Conservation (phyloP, 2,888 invertebrate genomes). For the Drosophila testacea region DNA sequence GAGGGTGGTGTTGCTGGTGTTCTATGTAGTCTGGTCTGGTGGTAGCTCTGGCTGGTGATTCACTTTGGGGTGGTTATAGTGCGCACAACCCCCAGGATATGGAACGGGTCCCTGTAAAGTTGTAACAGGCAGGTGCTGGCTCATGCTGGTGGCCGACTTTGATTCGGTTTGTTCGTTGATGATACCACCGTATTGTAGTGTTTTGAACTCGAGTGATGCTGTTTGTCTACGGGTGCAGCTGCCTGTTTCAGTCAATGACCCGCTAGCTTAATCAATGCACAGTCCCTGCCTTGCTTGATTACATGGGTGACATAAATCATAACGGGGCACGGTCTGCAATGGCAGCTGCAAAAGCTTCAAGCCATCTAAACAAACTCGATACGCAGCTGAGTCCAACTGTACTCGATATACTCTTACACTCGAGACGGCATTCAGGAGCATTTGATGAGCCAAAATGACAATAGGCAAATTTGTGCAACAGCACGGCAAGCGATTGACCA, state of each 20-base stretch:
- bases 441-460: constrained; percentile 46
- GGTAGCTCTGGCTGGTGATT: constrained; percentile 42
- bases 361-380: constrained; percentile 64
- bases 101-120: constrained; percentile 77
- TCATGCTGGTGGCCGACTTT: constrained; percentile 70
- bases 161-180: constrained; percentile 49
- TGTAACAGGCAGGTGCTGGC: constrained; percentile 77
- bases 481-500: constrained; percentile 70
- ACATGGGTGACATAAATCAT: constrained; percentile 79
- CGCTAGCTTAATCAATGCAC: constrained; percentile 74
- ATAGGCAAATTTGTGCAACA: constrained; percentile 79
- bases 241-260: constrained; percentile 70
- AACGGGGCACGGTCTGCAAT: constrained; percentile 36
- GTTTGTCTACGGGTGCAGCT: constrained; percentile 64
- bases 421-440: constrained; percentile 17
- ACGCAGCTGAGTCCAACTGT: constrained; percentile 62
- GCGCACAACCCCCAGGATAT: constrained; percentile 71
- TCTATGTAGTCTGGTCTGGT: constrained; percentile 23
- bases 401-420: not conserved
- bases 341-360: constrained; percentile 69
- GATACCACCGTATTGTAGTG: constrained; percentile 26
- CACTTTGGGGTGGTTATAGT: constrained; percentile 66
- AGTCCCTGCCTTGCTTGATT: constrained; percentile 49
- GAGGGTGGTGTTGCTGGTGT: constrained; percentile 66
- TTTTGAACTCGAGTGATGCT: constrained; percentile 45